Evolutionary conservation across 2,888 invertebrate species (phyloP), one percentile per base, ranked within the genome.

Genomic region (Campoletis raptor): DNA sequence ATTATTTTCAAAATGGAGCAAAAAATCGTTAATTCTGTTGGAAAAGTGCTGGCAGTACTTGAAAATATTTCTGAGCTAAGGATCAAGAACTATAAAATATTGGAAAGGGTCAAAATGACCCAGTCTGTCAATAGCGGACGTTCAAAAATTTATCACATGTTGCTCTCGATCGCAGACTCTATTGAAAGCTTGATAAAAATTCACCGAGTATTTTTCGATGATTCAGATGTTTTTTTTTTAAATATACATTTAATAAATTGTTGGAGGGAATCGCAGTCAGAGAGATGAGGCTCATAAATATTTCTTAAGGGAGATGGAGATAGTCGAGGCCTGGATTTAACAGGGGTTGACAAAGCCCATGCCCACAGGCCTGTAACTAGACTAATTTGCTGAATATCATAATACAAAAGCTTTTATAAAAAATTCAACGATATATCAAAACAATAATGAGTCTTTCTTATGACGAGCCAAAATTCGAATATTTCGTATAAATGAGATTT

Each of bases 401-500:
- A 15, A 15, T 30, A 30, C 61, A 30, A 10, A 10, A 30, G 30
- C 15, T 30, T 6, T 61, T 15, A 24, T 30, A 61, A 61, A 12
- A 30, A 30, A 24, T 12, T 30, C 57, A 61, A 61, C 57, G 57
- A 61, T 30, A 61, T 61, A 30, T 61, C 57, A 61, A 61, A 61
- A 12, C 57, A 30, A 61, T 15, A 24, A 61, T 61, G 57, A 12
- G 24, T 61, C 57, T 61, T 57, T 57, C 21, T 57, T 57, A n/a
- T 24, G 15, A 12, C 57, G 15, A 61, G 57, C 57, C 24, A 30
- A 61, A 61, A 30, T 57, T 61, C 61, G 30, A 30, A 61, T 24
- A 12, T 12, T 57, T 57, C 57, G 57, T 57, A 57, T 57, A 57
- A 57, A 57, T 57, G 57, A 12, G 24, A 57, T 57, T 57, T 57